Base-by-base conservation (phyloP, 2,888 invertebrate species). In the Ptychoptera albimana region DNA sequence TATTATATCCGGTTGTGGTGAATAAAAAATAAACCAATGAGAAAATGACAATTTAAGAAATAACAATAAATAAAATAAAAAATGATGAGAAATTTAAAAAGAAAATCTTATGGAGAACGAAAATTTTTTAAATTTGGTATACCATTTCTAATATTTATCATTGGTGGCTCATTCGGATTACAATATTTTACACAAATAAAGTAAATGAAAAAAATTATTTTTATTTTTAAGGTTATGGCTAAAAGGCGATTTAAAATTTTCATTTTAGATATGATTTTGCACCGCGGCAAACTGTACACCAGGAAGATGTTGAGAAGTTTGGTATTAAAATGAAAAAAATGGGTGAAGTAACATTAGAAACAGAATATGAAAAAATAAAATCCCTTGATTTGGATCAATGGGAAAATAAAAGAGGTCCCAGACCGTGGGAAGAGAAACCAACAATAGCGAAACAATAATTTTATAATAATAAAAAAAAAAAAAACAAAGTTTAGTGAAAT, bases 361-460 rank as follows among this genome's bases (percentile, higher is more conserved):
- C 67, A 34, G 77, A 79, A 52, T 87, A 73, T 67, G 79, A 85
- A 51, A 80, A 81, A 63, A 69, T 85, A 2, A 71, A 82, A 60
- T 61, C 70, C 44, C 61, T 82, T 35, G 82, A 91, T 59, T 75
- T 85, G 51, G 80, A 87, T 50, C 73, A 79, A 53, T 92, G 91
- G 91, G 76, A 84, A 57, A 88, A 89, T 57, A 76, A 79, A 50
- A 69, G 91, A 53, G 87, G 87, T 0, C 83, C 88, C 6, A 69
- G 91, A 44, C 88, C 89, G 1, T 89, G 88, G 88, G 89, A 91
- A 57, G 71, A 75, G 50, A 14, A n/a, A 34, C n/a, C 34, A n/a
- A n/a, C 8, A 34, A 34, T n/a, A 6, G n/a, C 10, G 7, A 23
- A 23, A 23, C 23, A 23, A 23, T 23, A 23, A 23, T 23, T 23